Percentiles rank a stretch among this genome's conserved stretches.
Conservation (phyloP, 1,140 invertebrate species). For the Caenorhabditis briggsae region DNA sequence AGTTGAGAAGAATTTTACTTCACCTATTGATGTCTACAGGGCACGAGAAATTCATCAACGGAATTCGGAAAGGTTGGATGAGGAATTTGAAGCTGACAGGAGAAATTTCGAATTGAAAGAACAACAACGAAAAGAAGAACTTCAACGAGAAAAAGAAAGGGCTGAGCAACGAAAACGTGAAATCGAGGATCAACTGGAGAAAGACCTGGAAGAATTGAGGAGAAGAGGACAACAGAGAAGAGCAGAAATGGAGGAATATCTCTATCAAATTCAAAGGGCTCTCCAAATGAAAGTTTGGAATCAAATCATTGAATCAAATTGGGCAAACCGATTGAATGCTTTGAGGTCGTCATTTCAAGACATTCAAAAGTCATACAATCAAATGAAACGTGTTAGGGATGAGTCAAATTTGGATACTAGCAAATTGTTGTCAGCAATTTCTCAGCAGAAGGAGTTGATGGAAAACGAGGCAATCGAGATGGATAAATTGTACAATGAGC, state of each 20-base stretch:
- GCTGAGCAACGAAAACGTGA: background rate
- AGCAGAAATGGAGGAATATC: background rate
- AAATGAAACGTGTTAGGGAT: background rate
- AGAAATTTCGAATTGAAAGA: background rate
- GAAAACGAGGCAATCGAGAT: background rate
- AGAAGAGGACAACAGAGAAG: background rate
- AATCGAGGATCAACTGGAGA: background rate
- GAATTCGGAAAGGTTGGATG: background rate
- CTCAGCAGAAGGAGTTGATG: background rate
- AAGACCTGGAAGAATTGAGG: background rate
- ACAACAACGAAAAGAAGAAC: background rate
- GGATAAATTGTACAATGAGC: background rate
- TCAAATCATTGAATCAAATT: background rate
- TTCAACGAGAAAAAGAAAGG: background rate
- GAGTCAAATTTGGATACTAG: background rate
- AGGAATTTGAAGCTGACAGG: background rate
- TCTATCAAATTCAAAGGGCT: background rate
- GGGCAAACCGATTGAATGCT: slow-evolving; percentile 11
- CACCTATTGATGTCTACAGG: background rate
- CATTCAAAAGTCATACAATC: background rate
- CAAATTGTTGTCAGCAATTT: background rate
- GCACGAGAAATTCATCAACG: background rate
- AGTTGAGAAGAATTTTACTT: background rate
- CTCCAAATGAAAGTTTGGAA: slow-evolving; percentile 2
- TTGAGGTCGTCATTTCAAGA: slow-evolving; percentile 2